Evolutionary conservation across 2,113 vertebrate genomes (phyloP).

Genomic region (cattle (Bos taurus)): ARS-UCD2.0 NC_037348.1:62746001-62746500

Average conservation of each 20-base stretch:
- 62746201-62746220: conserved; percentile 90
- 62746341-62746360: not conserved
- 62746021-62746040: conserved; percentile 79
- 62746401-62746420: not conserved
- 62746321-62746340: conserved; percentile 70
- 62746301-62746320: conserved; percentile 88
- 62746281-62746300: conserved; percentile 84
- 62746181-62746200: conserved; percentile 97
- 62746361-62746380: not conserved
- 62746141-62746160: conserved; percentile 96
- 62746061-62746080: conserved; percentile 88
- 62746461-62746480: not conserved
- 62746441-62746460: not conserved
- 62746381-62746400: not conserved
- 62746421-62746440: not conserved
- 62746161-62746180: conserved; percentile 97
- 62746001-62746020: conserved; percentile 87
- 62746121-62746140: conserved; percentile 91
- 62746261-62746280: conserved; percentile 86
- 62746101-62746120: conserved; percentile 88
- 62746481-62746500: not conserved
- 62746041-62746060: conserved; percentile 85
- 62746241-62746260: conserved; percentile 92
- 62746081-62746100: conserved; percentile 88
- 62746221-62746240: conserved; percentile 92